phyloP scores from a whole-genome alignment of 1,140 invertebrate species.

The Magallana gigas region DNA sequence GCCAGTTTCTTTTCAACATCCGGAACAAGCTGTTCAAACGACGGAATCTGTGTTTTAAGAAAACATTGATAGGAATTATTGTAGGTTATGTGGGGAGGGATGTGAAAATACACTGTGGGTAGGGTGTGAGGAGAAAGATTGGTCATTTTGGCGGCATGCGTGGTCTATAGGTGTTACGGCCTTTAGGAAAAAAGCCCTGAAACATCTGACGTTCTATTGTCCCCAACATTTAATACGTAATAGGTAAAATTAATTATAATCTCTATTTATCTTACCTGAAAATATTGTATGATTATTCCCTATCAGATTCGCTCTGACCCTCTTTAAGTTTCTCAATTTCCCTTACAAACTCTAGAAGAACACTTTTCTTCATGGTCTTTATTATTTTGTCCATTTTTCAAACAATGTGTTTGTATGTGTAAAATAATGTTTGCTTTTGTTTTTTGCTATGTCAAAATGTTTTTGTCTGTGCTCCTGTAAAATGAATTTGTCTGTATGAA shows the following conservation, averaged over 20 bases:
- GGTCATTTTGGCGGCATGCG: neutral
- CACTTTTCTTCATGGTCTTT: no score
- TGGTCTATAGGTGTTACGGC: neutral
- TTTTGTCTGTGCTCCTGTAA: neutral
- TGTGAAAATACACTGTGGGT: neutral
- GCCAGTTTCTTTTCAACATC: no score
- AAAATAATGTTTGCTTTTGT: neutral
- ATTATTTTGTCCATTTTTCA: neutral
- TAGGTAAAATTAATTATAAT: neutral
- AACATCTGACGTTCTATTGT: neutral
- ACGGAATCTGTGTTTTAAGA: no score
- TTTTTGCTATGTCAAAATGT: neutral
- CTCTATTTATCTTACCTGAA: neutral
- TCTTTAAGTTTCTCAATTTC: no score
- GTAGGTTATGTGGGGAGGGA: neutral
- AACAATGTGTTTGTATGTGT: no score
- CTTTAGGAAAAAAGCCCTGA: neutral
- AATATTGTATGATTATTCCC: neutral
- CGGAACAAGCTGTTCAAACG: no score
- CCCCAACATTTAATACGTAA: neutral
- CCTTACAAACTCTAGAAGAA: no score
- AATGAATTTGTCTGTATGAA: neutral
- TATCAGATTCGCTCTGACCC: neutral
- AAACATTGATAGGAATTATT: no score
- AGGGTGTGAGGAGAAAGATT: neutral